Evolutionary conservation across 2,113 vertebrate species (phyloP).

Genomic region (Ceyx melanurus): DNA sequence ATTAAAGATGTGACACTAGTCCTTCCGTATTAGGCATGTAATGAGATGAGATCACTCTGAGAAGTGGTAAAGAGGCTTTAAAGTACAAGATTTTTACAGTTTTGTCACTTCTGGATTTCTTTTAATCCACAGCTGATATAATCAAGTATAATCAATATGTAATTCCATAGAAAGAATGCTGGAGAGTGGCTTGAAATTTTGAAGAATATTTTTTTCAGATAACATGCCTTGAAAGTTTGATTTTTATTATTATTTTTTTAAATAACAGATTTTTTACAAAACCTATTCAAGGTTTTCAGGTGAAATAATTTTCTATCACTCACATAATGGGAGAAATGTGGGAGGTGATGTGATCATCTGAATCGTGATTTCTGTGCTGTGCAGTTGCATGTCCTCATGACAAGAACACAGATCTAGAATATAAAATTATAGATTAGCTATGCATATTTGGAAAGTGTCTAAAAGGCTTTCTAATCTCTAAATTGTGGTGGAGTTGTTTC

Average conservation of each 20-base stretch:
- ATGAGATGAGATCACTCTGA: not conserved
- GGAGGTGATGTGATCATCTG: not conserved
- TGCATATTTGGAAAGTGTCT: slow-evolving; percentile 4
- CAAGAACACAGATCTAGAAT: slow-evolving; percentile 1
- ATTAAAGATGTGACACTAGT: not conserved
- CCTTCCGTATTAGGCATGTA: not conserved
- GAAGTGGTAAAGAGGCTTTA: not conserved
- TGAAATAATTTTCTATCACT: not conserved
- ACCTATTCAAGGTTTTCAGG: not conserved
- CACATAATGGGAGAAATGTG: not conserved
- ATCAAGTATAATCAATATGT: not conserved
- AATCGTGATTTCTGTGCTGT: not conserved
- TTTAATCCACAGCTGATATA: not conserved
- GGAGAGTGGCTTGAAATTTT: not conserved
- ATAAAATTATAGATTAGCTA: slow-evolving; percentile 26
- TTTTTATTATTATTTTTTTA: not conserved
- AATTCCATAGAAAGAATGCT: not conserved
- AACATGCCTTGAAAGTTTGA: not conserved
- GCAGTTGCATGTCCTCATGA: not conserved
- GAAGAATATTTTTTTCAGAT: not conserved
- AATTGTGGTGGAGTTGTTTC: not conserved
- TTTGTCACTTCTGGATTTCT: not conserved
- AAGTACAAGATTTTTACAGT: not conserved
- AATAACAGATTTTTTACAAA: not conserved
- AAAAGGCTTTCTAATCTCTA: not conserved